Percentiles rank a stretch among this genome's conserved stretches.
Conservation (phyloP, 2,113 vertebrate species). For the Neogale vison region DNA sequence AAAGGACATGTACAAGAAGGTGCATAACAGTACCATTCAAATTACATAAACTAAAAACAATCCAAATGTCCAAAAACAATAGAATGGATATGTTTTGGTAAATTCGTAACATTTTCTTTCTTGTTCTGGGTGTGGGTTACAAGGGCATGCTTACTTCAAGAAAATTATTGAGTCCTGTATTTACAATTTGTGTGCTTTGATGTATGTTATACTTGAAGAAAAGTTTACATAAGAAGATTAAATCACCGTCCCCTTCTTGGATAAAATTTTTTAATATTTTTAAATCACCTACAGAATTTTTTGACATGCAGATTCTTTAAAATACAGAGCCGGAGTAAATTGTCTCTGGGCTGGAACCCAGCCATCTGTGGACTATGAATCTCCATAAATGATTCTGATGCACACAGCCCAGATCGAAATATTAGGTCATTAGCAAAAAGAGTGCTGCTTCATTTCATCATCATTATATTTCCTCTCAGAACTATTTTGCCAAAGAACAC, state of each 20-base stretch:
- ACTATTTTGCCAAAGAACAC: constrained; percentile 72
- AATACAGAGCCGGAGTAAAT: constrained; percentile 36
- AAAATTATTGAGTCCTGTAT: not conserved
- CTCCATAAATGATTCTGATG: constrained; percentile 7
- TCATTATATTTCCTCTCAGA: constrained; percentile 63
- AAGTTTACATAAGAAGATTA: constrained; percentile 17
- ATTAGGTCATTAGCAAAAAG: constrained; percentile 53
- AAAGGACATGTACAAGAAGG: constrained; percentile 12
- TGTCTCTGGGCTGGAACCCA: constrained; percentile 17
- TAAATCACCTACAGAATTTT: constrained; percentile 46
- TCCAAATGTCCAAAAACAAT: not conserved
- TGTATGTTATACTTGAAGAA: not conserved
- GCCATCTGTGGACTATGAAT: constrained; percentile 27
- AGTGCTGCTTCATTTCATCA: constrained; percentile 49
- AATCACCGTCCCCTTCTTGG: constrained; percentile 8
- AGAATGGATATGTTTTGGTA: constrained; percentile 9
- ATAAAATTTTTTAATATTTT: constrained; percentile 48
- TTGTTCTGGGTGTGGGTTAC: not conserved
- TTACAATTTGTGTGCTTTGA: constrained; percentile 35
- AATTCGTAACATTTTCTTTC: not conserved
- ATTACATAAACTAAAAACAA: constrained; percentile 22
- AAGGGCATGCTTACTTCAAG: constrained; percentile 28
- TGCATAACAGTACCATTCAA: constrained; percentile 1
- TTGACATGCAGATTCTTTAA: constrained; percentile 22
- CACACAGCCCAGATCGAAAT: constrained; percentile 43